phyloP scores from a whole-genome alignment of 2,888 invertebrate species.

The Hirtodrosophila cameraria region DNA sequence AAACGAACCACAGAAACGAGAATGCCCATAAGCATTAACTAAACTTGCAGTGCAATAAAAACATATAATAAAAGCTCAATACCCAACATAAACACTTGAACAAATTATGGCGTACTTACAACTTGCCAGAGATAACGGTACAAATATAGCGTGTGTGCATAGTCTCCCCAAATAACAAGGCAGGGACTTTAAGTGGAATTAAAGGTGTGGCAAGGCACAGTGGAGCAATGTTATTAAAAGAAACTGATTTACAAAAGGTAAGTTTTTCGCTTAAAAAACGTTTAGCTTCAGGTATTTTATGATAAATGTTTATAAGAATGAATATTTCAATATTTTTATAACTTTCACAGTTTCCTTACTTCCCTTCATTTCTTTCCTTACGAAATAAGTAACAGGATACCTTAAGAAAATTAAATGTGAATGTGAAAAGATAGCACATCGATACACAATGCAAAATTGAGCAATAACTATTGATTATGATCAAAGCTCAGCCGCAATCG shows the following conservation, averaged over 20 bases:
- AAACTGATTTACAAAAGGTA: not conserved
- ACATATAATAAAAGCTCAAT: constrained; percentile 59
- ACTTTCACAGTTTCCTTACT: too few relatives aligned
- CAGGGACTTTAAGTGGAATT: constrained; percentile 41
- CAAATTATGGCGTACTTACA: constrained; percentile 68
- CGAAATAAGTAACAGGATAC: too few relatives aligned
- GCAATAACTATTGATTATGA: not conserved
- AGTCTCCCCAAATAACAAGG: constrained; percentile 51
- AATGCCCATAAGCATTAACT: constrained; percentile 59
- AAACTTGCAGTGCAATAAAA: constrained; percentile 55
- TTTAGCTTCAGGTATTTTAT: too few relatives aligned
- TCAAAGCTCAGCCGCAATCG: too few relatives aligned
- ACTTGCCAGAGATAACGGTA: constrained; percentile 67
- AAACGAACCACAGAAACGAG: constrained; percentile 24
- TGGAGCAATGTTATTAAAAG: constrained; percentile 5
- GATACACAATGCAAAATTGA: not conserved
- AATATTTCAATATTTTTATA: too few relatives aligned
- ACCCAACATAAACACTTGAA: constrained; percentile 64
- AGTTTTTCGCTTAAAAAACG: too few relatives aligned
- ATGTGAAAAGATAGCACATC: too few relatives aligned
- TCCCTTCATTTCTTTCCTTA: too few relatives aligned
- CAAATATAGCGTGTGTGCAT: constrained; percentile 49
- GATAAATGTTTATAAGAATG: too few relatives aligned
- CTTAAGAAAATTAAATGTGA: too few relatives aligned
- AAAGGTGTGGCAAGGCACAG: constrained; percentile 33